These are phyloP conservation scores for Hemichromis elongatus DNA, from an alignment of 2,113 vertebrate species.

Conservation along the genomic window DNA sequence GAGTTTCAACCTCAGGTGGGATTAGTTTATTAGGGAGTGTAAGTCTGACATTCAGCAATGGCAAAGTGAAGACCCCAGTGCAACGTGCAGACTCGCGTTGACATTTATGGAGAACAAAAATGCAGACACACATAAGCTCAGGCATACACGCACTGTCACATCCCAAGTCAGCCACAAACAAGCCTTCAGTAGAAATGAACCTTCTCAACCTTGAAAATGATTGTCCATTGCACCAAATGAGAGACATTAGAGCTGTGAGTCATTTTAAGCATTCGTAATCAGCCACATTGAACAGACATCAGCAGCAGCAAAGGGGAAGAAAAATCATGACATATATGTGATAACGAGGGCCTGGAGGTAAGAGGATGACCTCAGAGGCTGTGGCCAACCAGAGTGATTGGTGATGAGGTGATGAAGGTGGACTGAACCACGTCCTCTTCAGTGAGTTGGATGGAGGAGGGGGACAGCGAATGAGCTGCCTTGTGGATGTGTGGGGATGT, in stretches of 20 bases:
- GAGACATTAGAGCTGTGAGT: constrained; percentile 30
- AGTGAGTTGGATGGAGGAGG: neutral
- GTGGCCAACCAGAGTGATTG: neutral
- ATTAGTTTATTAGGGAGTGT: constrained; percentile 32
- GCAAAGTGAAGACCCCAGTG: neutral
- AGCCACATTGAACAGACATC: constrained; percentile 6
- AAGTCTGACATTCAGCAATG: constrained; percentile 33
- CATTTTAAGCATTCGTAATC: constrained; percentile 41
- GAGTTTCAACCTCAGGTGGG: constrained; percentile 17
- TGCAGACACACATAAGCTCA: neutral
- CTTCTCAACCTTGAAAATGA: constrained; percentile 35
- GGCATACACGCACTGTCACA: neutral
- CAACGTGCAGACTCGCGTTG: neutral
- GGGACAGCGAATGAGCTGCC: neutral
- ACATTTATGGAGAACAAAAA: neutral
- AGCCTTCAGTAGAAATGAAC: neutral
- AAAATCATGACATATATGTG: neutral
- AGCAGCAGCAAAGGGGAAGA: neutral
- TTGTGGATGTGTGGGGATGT: neutral
- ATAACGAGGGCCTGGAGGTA: neutral
- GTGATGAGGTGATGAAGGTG: neutral
- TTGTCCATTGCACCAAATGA: constrained; percentile 36
- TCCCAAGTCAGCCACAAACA: neutral
- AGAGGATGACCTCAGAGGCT: neutral
- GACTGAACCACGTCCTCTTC: neutral